Base-by-base conservation (phyloP, 2,113 vertebrate genomes). In the Petrocephalus microphthalmus region DNA sequence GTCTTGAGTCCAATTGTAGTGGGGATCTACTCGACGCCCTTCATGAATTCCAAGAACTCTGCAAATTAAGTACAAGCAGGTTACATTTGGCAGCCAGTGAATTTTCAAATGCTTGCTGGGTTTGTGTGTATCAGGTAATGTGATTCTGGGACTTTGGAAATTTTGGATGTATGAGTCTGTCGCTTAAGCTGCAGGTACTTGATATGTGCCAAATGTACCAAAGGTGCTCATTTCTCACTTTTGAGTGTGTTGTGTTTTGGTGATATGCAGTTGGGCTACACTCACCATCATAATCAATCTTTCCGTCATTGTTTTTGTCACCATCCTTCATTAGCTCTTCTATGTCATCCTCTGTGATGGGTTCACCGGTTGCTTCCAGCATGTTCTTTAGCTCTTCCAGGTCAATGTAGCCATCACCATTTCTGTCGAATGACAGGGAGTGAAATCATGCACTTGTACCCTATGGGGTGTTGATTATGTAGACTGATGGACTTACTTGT, bases 291-390 rank as follows among this genome's bases (percentile, higher is more conserved):
- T 96, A 96, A 91, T 96, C 95, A 53, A 96, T 96, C 91, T 93
- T 96, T 45, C 95, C 95, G n/a, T 96, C 95, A 10, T 96, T 96
- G 92, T 96, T 96, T 90, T 95, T 96, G 91, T 96, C 95, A 33
- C 95, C 95, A 25, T 96, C 95, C 89, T 95, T 96, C 95, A 96
- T 96, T 87, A 96, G 92, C 85, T 96, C 95, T 86, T 96, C 95
- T 0, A 96, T 95, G 90, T 96, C 95, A 10, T 96, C 95, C 89
- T 96, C 95, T 1, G 95, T 96, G 87, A 96, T 96, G 87, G 93
- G 53, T 89, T 96, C 95, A n/a, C 95, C 95, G 67, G 95, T 96
- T 2, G 94, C 94, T 51, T 94, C 94, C 86, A 96, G 92, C 95
- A 96, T 96, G 88, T 67, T 19, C 90, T 95, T 96, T 87, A 96